These are phyloP conservation scores for Zoroaster sp. DNA, from an alignment of 53 echinoderm and acorn worm genomes.

Conservation along the genomic window DNA sequence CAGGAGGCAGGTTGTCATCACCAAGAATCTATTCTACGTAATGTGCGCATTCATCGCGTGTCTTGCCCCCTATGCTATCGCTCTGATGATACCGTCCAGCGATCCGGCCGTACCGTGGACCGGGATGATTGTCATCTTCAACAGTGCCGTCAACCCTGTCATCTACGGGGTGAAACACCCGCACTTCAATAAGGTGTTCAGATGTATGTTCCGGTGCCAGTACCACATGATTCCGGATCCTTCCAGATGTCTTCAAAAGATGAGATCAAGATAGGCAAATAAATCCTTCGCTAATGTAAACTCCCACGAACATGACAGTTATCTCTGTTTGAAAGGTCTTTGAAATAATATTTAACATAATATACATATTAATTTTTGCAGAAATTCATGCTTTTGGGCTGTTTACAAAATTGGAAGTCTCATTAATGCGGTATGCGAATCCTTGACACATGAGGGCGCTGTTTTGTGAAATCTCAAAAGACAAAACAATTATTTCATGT, in stretches of 20 bases:
- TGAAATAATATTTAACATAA: neutral
- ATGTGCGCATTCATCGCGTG: conserved; percentile 14
- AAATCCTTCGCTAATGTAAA: no score
- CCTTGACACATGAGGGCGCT: no score
- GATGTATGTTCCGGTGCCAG: neutral
- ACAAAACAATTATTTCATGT: no score
- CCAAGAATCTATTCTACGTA: conserved; percentile 45
- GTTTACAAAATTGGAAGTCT: no score
- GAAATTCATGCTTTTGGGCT: neutral
- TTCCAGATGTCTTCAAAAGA: neutral
- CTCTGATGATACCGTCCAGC: neutral
- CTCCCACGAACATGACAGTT: neutral
- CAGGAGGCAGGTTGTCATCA: neutral
- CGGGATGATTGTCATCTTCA: neutral
- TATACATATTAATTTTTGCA: neutral
- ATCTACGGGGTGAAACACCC: neutral
- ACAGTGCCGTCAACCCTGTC: neutral
- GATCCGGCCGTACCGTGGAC: neutral
- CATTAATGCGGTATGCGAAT: no score
- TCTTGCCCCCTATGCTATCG: conserved; percentile 22
- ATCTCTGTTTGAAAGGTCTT: neutral
- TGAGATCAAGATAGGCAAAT: neutral
- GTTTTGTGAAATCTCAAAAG: no score
- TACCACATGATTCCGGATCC: neutral
- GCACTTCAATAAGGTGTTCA: neutral